Conservation (phyloP, 2,888 invertebrate species). For the Allophyes oxyacanthae region DNA sequence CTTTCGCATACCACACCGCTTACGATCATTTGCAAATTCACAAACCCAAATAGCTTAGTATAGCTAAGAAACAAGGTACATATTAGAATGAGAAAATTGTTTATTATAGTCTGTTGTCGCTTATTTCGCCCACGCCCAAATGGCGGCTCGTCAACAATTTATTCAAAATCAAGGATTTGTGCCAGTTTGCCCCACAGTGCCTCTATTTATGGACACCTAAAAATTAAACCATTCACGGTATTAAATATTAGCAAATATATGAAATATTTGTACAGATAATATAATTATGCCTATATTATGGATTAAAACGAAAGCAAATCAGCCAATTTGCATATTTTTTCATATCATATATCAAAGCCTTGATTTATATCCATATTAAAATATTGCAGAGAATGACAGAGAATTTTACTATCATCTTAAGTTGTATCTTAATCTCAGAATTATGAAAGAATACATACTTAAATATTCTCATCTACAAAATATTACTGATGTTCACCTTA, state of each 20-base stretch:
- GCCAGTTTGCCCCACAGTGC: slow-evolving; percentile 65
- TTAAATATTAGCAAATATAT: slow-evolving; percentile 35
- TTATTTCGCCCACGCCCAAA: slow-evolving; percentile 82
- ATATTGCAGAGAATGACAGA: slow-evolving; percentile 5
- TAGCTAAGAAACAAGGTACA: slow-evolving; percentile 68
- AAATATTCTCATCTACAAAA: slow-evolving; percentile 36
- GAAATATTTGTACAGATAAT: slow-evolving; percentile 18
- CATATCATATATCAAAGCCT: slow-evolving; percentile 16
- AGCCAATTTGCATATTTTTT: slow-evolving; percentile 24
- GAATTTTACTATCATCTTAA: slow-evolving; percentile 14
- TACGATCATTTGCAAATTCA: slow-evolving; percentile 63
- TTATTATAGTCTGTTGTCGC: slow-evolving; percentile 66
- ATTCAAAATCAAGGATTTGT: slow-evolving; percentile 84
- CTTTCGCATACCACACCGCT: slow-evolving; percentile 76
- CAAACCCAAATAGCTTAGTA: slow-evolving; percentile 64
- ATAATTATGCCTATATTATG: slow-evolving; percentile 14
- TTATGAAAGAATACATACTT: slow-evolving; percentile 15
- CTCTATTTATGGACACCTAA: slow-evolving; percentile 55
- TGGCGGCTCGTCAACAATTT: slow-evolving; percentile 76
- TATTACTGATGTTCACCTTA: slow-evolving; percentile 56
- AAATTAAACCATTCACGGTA: slow-evolving; percentile 57
- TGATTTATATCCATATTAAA: slow-evolving; percentile 32
- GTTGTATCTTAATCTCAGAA: background rate
- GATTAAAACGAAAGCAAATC: slow-evolving; percentile 24
- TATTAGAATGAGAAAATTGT: slow-evolving; percentile 68